Conservation (phyloP, 2,113 vertebrate species). For the Gopherus flavomarginatus region DNA sequence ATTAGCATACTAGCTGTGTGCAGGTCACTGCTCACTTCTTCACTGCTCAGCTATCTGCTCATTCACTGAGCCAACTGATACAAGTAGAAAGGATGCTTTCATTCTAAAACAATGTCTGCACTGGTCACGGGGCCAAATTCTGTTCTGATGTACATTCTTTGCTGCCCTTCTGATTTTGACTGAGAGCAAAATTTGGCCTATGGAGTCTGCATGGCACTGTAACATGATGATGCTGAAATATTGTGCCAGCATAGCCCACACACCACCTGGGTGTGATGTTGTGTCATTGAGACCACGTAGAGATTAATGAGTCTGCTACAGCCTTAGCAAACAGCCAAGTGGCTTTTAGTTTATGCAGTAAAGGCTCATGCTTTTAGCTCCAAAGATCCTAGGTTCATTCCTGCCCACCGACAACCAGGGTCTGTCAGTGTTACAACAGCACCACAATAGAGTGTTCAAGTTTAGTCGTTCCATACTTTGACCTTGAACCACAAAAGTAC, state of each 20-base stretch:
- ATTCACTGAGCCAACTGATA: accelerated
- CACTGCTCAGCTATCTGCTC: not conserved
- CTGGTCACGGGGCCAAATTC: not conserved
- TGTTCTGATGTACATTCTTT: accelerated
- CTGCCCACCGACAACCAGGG: too few relatives aligned
- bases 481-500: too few relatives aligned
- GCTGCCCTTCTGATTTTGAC: not conserved
- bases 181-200: not conserved
- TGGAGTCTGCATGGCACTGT: not conserved
- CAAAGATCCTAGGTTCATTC: too few relatives aligned
- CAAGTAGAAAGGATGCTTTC: not conserved
- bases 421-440: too few relatives aligned
- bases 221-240: not conserved
- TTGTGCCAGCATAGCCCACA: not conserved
- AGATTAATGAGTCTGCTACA: too few relatives aligned
- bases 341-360: too few relatives aligned
- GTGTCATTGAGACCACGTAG: too few relatives aligned
- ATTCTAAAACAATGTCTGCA: not conserved
- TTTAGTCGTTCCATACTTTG: not conserved
- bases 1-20: not conserved
- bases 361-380: too few relatives aligned
- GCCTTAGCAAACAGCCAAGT: too few relatives aligned
- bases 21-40: not conserved
- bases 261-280: too few relatives aligned
- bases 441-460: not conserved